Conservation (phyloP, 2,888 invertebrate genomes). For the Parelbella ahira region DNA sequence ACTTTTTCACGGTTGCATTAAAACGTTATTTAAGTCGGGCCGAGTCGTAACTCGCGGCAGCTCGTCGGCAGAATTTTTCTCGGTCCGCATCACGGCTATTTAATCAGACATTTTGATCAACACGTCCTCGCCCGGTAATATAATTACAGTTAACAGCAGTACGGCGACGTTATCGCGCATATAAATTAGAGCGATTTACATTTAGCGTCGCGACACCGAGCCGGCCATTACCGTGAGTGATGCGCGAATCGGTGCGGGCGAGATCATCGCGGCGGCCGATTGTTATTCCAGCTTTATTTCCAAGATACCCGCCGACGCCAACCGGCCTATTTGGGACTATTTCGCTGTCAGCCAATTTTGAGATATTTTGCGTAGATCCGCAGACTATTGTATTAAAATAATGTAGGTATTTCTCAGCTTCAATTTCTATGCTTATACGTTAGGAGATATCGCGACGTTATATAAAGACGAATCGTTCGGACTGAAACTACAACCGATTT, state of each 20-base stretch:
- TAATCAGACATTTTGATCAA: constrained; percentile 77
- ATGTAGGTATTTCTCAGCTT: too few species aligned
- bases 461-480: too few species aligned
- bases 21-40: constrained; percentile 25
- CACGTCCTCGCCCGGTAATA: constrained; percentile 78
- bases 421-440: too few species aligned
- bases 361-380: too few species aligned
- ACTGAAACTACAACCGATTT: too few species aligned
- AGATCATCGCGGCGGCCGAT: constrained; percentile 51
- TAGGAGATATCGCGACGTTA: too few species aligned
- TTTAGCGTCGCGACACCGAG: constrained; percentile 73
- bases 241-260: constrained; percentile 64
- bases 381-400: too few species aligned
- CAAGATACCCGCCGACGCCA: too few species aligned
- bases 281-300: constrained; percentile 29
- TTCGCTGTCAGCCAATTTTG: too few species aligned
- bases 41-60: constrained; percentile 25
- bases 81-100: constrained; percentile 56
- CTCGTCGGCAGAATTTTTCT: constrained; percentile 46
- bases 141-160: constrained; percentile 80
- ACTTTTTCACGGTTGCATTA: constrained; percentile 26
- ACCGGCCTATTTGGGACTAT: too few species aligned
- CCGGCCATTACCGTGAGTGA: constrained; percentile 73
- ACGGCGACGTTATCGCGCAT: constrained; percentile 78
- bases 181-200: constrained; percentile 80